phyloP scores from a whole-genome alignment of 2,888 invertebrate genomes.

The Cataglyphis livida region DNA sequence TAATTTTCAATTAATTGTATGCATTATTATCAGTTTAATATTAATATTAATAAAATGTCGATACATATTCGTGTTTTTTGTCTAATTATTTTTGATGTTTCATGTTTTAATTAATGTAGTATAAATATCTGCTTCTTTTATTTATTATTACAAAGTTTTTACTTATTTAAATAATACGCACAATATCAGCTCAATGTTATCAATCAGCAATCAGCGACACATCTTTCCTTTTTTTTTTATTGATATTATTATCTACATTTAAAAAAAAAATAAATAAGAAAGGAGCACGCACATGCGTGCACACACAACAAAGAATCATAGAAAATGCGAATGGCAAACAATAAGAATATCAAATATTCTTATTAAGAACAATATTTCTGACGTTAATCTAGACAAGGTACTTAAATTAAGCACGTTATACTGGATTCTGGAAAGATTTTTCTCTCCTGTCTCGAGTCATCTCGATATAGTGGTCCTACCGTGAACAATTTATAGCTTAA shows the following conservation, averaged over 20 bases:
- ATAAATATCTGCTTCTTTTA: background rate
- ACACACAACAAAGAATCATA: background rate
- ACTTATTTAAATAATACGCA: background rate
- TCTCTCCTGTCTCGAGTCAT: conserved; percentile 83
- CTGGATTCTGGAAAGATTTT: conserved; percentile 78
- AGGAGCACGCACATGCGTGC: background rate
- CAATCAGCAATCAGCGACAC: background rate
- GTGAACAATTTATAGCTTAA: conserved; percentile 83
- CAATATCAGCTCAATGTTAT: background rate
- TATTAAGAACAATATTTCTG: conserved; percentile 69
- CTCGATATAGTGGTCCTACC: conserved; percentile 78
- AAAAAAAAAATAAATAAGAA: background rate
- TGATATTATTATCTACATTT: background rate
- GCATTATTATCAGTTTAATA: background rate
- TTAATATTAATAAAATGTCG: background rate
- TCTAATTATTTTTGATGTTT: background rate
- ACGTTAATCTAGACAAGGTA: conserved; percentile 80
- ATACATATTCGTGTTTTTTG: background rate
- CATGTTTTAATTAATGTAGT: background rate
- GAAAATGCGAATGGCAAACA: no score
- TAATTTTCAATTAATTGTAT: background rate
- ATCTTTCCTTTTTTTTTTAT: background rate
- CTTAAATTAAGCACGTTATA: conserved; percentile 84
- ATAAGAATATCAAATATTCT: conserved; percentile 47
- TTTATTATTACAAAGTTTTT: background rate